phyloP scores from a whole-genome alignment of 2,797 vertebrate species.

The Urosaurus nigricauda region DNA sequence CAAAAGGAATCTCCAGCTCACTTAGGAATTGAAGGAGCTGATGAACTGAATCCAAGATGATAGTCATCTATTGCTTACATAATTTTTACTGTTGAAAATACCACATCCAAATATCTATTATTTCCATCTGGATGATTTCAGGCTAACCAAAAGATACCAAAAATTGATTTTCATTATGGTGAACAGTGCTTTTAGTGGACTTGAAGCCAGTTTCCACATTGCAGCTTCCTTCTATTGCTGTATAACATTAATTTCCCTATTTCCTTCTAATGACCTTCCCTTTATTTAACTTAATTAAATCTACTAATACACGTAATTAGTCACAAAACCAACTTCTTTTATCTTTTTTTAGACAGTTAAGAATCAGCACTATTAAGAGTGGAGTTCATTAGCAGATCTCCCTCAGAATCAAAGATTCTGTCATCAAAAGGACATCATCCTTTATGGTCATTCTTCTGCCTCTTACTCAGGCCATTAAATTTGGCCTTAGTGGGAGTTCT shows the following conservation, averaged over 20 bases:
- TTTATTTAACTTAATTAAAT: constrained; percentile 57
- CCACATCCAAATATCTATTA: neutral
- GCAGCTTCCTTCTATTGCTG: constrained; percentile 49
- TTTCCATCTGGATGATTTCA: neutral
- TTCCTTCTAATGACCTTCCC: constrained; percentile 61
- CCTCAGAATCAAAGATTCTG: constrained; percentile 51
- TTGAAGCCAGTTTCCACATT: constrained; percentile 55
- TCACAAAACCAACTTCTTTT: constrained; percentile 59
- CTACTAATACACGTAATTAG: constrained; percentile 63
- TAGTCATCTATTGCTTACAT: neutral
- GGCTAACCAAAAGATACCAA: neutral
- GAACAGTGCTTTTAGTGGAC: constrained; percentile 52
- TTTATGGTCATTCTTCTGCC: constrained; percentile 34
- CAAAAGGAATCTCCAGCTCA: neutral
- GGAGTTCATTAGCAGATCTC: constrained; percentile 58
- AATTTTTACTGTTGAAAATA: neutral
- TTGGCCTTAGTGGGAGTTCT: constrained; percentile 33
- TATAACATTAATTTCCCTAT: constrained; percentile 54
- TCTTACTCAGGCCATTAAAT: constrained; percentile 45
- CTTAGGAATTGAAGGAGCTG: neutral
- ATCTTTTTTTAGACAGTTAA: constrained; percentile 33
- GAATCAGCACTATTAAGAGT: constrained; percentile 54
- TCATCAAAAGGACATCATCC: constrained; percentile 46
- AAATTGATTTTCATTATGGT: neutral
- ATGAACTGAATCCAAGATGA: neutral